These are phyloP conservation scores for Epicauta chinensis DNA, from an alignment of 1,140 invertebrate species.

Conservation along the genomic window DNA sequence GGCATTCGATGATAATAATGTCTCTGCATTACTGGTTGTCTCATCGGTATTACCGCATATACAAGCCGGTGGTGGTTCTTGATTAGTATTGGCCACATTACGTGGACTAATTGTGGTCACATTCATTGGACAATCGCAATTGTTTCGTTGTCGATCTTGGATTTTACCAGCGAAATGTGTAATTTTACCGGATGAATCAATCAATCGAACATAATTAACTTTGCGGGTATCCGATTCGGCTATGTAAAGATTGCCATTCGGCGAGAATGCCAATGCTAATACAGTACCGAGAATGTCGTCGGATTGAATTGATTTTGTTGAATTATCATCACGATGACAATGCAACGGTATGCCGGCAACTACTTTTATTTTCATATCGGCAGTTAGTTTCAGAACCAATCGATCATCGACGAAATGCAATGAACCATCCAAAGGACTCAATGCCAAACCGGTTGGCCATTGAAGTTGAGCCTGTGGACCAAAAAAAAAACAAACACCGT, in stretches of 20 bases:
- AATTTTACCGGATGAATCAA: slow-evolving; percentile 77
- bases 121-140: slow-evolving; percentile 54
- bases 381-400: slow-evolving; percentile 84
- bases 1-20: slow-evolving; percentile 82
- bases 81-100: slow-evolving; percentile 14
- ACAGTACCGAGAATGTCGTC: slow-evolving; percentile 63
- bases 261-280: slow-evolving; percentile 80
- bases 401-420: slow-evolving; percentile 93
- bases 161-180: slow-evolving; percentile 74
- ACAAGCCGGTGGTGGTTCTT: slow-evolving; percentile 46
- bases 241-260: slow-evolving; percentile 88
- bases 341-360: slow-evolving; percentile 88
- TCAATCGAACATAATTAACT: slow-evolving; percentile 79
- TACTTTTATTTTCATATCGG: slow-evolving; percentile 82
- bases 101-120: slow-evolving; percentile 48
- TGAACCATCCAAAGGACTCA: slow-evolving; percentile 89
- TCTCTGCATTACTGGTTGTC: slow-evolving; percentile 68
- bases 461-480: slow-evolving; percentile 86
- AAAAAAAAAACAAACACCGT: slow-evolving; percentile 34
- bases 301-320: slow-evolving; percentile 27
- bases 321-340: slow-evolving; percentile 54
- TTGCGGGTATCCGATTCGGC: slow-evolving; percentile 88
- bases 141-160: slow-evolving; percentile 51
- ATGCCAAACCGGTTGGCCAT: slow-evolving; percentile 90
- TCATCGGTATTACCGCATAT: slow-evolving; percentile 57